phyloP scores from a whole-genome alignment of 2,797 vertebrate species.

The Chloroceryle amazona region DNA sequence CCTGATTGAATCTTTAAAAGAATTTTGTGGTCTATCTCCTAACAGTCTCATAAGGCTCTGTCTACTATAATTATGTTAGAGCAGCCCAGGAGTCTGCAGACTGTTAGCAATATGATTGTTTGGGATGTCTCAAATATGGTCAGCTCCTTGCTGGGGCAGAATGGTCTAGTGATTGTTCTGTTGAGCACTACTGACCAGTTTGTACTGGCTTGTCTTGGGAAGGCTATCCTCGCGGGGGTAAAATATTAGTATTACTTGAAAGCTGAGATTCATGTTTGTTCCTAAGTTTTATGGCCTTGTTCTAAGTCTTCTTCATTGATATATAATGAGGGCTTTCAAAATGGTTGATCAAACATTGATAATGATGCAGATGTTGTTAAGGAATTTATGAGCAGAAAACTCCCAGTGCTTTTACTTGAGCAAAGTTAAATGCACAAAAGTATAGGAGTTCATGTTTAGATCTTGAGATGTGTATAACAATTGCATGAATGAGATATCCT shows the following conservation, averaged over 20 bases:
- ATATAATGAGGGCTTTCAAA: neutral
- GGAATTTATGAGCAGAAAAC: neutral
- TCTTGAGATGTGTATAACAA: neutral
- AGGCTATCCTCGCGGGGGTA: neutral
- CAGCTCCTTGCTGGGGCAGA: neutral
- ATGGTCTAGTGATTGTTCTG: neutral
- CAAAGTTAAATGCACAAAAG: neutral
- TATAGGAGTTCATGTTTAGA: neutral
- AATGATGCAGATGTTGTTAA: neutral
- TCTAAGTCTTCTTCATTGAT: accelerated
- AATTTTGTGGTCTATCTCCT: neutral
- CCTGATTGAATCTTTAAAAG: neutral
- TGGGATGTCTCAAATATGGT: neutral
- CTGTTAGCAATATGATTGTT: neutral
- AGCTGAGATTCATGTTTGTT: neutral
- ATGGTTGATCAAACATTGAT: neutral
- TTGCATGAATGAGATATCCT: neutral
- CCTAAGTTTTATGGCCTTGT: neutral
- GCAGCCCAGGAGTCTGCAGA: neutral
- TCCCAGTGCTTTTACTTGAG: neutral
- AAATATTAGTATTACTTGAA: neutral
- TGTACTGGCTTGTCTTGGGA: neutral
- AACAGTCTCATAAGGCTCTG: neutral
- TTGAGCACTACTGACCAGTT: neutral
- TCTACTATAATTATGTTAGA: neutral